Percentiles rank a stretch among this genome's conserved stretches.
Conservation (phyloP, 2,888 invertebrate species). For the Zhuqinia jingwanae region DNA sequence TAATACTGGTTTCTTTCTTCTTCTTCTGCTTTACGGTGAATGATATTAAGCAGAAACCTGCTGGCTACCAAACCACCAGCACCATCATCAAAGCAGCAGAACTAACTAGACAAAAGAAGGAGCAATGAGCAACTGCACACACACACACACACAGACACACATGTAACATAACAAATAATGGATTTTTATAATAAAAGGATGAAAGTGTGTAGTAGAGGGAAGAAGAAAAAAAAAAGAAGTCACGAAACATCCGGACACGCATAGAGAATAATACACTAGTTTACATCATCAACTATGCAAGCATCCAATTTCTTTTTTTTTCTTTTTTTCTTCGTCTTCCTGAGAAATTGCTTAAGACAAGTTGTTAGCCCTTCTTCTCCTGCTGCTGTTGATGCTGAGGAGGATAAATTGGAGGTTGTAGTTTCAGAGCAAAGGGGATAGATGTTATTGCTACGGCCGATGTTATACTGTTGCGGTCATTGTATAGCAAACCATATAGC, state of each 20-base stretch:
- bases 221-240: constrained; percentile 36
- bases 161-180: background rate
- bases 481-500: background rate
- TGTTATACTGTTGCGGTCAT: constrained; percentile 26
- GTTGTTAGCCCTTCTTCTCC: too few species aligned
- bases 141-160: too few species aligned
- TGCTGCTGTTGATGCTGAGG: too few species aligned
- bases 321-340: constrained; percentile 8
- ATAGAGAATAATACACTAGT: constrained; percentile 23
- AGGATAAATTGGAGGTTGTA: background rate
- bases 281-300: constrained; percentile 58
- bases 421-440: background rate
- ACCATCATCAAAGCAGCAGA: constrained; percentile 30
- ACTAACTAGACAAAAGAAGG: constrained; percentile 31
- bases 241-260: constrained; percentile 70
- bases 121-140: background rate
- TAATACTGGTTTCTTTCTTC: constrained; percentile 43
- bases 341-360: constrained; percentile 42
- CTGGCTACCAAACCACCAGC: background rate
- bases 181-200: constrained; percentile 12
- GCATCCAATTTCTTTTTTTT: constrained; percentile 57
- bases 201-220: background rate
- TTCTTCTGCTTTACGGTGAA: constrained; percentile 23
- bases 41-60: constrained; percentile 59
- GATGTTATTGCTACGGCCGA: constrained; percentile 4